Evolutionary conservation across 2,113 vertebrate species (phyloP), one percentile per base, ranked within the genome.

Genomic region (Ploceus nigricollis): DNA sequence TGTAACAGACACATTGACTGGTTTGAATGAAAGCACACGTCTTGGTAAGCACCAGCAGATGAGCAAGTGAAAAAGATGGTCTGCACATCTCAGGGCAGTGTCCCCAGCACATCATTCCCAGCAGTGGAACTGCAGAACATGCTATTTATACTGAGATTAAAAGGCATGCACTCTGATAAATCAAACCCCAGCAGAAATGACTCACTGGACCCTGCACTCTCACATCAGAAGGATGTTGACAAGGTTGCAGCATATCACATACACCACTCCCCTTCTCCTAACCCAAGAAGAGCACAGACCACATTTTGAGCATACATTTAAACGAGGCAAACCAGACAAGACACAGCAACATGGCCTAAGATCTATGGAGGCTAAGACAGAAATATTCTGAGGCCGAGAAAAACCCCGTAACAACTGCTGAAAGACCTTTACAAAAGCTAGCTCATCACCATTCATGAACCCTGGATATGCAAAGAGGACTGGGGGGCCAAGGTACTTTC

Each of bases 391-490:
- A 90, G 22, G 53, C n/a, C 70, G 2, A 83, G n/a, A 65, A 72
- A 72, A 80, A 35, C 0, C 13, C 27, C 2, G 0, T 48, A 70
- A 77, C 7, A 42, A 61, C 1, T 69, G 45, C 25, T 84, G 45
- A 65, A 63, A 78, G 31, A 85, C 22, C 22, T 78, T 31, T 27
- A 28, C 22, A 72, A 82, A 93, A 90, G 45, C 9, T 13, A 58
- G 37, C 4, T 94, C 6, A 50, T 39, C 23, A 1, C 25, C 48
- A 21, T 25, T 72, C 24, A 27, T 50, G 30, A 92, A n/a, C 9
- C 30, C 40, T 30, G 39, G 3, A 37, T 22, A 88, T 0, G 2
- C 1, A 0, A 72, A 77, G 31, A 77, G 3, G 3, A 72, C 39
- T 48, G 27, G 16, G 25, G 9, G 35, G 14, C 10, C 25, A 82